Percentiles rank a stretch among this genome's conserved stretches.
phyloP scores from a whole-genome alignment of 2,113 vertebrate genomes.

The Phylloscopus whistleri region DNA sequence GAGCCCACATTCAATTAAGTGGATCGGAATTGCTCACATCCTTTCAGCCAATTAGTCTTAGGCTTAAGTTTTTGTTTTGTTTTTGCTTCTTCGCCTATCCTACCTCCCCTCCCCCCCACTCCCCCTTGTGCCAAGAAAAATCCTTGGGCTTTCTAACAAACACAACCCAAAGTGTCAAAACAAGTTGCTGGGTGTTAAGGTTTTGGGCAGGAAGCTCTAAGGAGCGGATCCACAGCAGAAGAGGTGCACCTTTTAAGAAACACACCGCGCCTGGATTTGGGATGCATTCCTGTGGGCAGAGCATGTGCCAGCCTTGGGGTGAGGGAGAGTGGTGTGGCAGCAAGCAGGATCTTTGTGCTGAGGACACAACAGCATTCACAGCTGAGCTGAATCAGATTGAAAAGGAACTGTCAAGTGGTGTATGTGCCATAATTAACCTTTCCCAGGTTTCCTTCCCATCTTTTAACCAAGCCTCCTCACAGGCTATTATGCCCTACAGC shows the following conservation, averaged over 20 bases:
- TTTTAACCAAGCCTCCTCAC: constrained; percentile 53
- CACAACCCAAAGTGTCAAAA: constrained; percentile 2
- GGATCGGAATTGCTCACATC: background rate
- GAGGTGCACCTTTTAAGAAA: background rate
- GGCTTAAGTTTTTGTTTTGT: constrained; percentile 24
- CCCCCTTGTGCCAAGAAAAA: background rate
- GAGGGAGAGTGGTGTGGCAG: background rate
- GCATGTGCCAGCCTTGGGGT: background rate
- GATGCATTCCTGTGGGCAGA: background rate
- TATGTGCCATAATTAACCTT: constrained; percentile 63
- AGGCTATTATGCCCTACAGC: constrained; percentile 62
- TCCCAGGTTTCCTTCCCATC: constrained; percentile 52
- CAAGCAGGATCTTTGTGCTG: background rate
- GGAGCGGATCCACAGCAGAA: background rate
- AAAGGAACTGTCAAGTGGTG: constrained; percentile 60
- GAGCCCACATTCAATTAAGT: constrained; percentile 13
- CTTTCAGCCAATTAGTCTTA: constrained; percentile 36
- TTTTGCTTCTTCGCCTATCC: background rate
- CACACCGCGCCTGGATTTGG: background rate
- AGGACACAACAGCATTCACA: background rate
- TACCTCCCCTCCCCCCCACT: no score
- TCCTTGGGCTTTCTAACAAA: background rate
- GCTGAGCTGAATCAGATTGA: constrained; percentile 53
- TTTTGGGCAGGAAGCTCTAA: background rate
- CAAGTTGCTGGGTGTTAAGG: background rate